Conservation (phyloP, 2,888 invertebrate genomes). For the Cylindroiulus punctatus region DNA sequence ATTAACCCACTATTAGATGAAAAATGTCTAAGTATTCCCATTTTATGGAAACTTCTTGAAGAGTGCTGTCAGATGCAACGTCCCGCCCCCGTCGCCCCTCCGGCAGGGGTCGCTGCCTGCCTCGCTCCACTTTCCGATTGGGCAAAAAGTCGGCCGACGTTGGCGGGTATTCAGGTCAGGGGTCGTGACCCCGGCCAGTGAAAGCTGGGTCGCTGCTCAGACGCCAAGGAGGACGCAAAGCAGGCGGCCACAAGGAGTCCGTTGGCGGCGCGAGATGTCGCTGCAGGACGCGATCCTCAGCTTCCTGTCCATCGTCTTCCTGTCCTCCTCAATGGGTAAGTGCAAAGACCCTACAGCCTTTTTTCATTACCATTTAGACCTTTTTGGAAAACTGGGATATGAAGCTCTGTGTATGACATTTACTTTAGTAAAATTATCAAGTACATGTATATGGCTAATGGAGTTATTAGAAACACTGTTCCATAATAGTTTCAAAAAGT, state of each 20-base stretch:
- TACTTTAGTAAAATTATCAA: no score
- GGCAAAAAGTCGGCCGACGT: background rate
- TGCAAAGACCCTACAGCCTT: no score
- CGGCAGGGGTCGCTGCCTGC: background rate
- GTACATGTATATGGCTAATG: no score
- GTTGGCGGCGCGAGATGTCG: background rate
- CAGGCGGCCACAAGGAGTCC: background rate
- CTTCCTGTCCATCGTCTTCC: background rate
- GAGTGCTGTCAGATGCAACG: no score
- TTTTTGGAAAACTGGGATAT: no score
- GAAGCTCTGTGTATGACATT: no score
- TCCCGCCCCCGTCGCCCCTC: background rate
- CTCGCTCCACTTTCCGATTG: constrained; percentile 29
- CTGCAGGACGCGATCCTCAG: background rate
- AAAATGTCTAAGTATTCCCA: no score
- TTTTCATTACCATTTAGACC: no score
- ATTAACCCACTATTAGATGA: no score
- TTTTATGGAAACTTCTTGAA: no score
- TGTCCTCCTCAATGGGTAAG: background rate
- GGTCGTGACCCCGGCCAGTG: background rate
- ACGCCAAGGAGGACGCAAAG: background rate
- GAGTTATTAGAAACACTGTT: no score
- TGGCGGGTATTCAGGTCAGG: constrained; percentile 17
- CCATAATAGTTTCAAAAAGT: no score
- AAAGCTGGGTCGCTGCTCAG: background rate